These are phyloP conservation scores for Micromussa lordhowensis DNA, from an alignment of 92 coral and sea anemone species.

Conservation along the genomic window DNA sequence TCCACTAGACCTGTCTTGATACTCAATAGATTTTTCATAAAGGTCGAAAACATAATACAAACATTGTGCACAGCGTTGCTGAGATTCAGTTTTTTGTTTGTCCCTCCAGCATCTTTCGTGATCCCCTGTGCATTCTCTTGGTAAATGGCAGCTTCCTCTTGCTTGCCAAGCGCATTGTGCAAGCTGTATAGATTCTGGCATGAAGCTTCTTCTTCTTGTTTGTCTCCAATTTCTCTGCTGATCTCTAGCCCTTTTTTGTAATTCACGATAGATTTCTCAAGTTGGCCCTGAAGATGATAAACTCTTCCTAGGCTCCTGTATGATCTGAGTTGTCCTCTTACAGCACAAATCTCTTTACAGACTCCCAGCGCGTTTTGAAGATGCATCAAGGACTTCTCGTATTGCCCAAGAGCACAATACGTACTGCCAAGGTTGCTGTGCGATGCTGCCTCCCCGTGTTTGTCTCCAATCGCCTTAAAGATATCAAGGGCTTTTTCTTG, in stretches of 20 bases:
- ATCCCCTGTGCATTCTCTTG: slow-evolving; percentile 6
- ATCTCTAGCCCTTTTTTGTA: slow-evolving; percentile 23
- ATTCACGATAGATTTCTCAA: slow-evolving; percentile 4
- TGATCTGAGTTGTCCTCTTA: background rate
- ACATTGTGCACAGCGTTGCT: slow-evolving; percentile 4
- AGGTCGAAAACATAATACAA: slow-evolving; percentile 35
- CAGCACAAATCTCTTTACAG: slow-evolving; percentile 17
- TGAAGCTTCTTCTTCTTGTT: slow-evolving; percentile 11
- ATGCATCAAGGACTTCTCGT: slow-evolving; percentile 9
- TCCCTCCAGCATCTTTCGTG: slow-evolving; percentile 6
- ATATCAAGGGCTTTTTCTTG: slow-evolving; percentile 21
- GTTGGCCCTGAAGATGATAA: slow-evolving; percentile 11
- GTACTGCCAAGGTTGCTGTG: slow-evolving; percentile 25
- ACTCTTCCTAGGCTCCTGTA: slow-evolving; percentile 11
- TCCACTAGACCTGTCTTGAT: background rate
- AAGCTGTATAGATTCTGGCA: slow-evolving; percentile 22
- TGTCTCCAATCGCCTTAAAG: slow-evolving; percentile 43
- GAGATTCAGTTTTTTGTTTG: background rate
- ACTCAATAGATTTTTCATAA: slow-evolving; percentile 28
- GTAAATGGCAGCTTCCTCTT: slow-evolving; percentile 28
- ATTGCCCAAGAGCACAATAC: slow-evolving; percentile 4
- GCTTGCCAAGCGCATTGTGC: slow-evolving; percentile 3
- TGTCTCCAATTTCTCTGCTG: slow-evolving; percentile 34
- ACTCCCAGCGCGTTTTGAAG: slow-evolving; percentile 26
- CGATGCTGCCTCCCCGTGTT: slow-evolving; percentile 25